A percentile compares a stretch with the other conserved stretches of the same genome.
phyloP scores from a whole-genome alignment of 2,113 vertebrate species.

The Hyperopisus bebe region DNA sequence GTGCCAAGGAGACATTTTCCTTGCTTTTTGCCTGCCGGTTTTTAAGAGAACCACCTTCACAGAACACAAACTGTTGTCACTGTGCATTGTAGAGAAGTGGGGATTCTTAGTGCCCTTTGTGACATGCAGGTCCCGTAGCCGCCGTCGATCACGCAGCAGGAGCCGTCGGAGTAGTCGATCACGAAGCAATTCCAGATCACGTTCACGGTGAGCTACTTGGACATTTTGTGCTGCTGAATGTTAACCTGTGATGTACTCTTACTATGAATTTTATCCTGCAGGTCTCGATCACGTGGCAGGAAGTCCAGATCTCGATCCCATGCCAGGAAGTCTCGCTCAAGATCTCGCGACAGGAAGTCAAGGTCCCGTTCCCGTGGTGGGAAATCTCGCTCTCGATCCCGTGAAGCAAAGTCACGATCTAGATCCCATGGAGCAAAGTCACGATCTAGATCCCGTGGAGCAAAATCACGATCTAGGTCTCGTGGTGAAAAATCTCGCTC shows the following conservation, averaged over 20 bases:
- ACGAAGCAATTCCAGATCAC: slow-evolving; percentile 72
- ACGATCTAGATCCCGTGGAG: slow-evolving; percentile 67
- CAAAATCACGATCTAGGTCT: slow-evolving; percentile 72
- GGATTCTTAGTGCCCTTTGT: slow-evolving; percentile 27
- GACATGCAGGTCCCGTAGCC: slow-evolving; percentile 74
- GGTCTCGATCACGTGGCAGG: slow-evolving; percentile 46
- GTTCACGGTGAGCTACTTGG: slow-evolving; percentile 37
- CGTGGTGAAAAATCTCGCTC: slow-evolving; percentile 71
- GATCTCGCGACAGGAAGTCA: slow-evolving; percentile 27
- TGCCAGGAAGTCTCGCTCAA: slow-evolving; percentile 35
- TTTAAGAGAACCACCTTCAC: not conserved
- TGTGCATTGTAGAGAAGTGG: not conserved
- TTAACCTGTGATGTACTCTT: not conserved
- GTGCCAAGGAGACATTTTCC: not conserved
- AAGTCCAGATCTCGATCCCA: slow-evolving; percentile 49
- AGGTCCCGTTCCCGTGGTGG: not conserved
- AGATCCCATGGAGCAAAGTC: slow-evolving; percentile 71
- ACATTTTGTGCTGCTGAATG: not conserved
- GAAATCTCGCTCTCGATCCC: slow-evolving; percentile 17
- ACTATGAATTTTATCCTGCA: slow-evolving; percentile 29
- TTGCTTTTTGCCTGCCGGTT: not conserved
- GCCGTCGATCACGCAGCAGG: slow-evolving; percentile 74
- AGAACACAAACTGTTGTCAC: not conserved
- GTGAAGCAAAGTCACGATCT: slow-evolving; percentile 42
- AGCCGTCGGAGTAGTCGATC: slow-evolving; percentile 77